phyloP scores from a whole-genome alignment of 2,797 vertebrate genomes.

The Dendrocincla tyrannina region DNA sequence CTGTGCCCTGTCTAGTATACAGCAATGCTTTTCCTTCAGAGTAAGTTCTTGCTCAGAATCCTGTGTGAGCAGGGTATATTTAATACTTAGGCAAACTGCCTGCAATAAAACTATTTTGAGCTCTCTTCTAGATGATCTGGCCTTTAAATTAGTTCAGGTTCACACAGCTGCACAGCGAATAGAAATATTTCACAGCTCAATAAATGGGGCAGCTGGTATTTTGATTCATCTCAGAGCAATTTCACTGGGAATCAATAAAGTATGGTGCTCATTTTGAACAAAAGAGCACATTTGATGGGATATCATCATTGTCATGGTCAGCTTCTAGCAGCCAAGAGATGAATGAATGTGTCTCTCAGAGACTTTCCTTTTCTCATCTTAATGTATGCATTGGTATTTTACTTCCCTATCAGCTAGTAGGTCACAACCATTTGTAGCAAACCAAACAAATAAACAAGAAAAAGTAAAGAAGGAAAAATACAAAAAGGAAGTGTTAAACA shows the following conservation, averaged over 20 bases:
- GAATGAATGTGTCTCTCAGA: background rate
- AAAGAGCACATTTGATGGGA: constrained; percentile 13
- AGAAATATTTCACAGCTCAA: constrained; percentile 43
- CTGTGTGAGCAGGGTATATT: background rate
- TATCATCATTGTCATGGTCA: constrained; percentile 18
- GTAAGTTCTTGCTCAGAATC: background rate
- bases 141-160: constrained; percentile 56
- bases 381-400: background rate
- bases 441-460: background rate
- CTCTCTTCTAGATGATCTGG: constrained; percentile 37
- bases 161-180: constrained; percentile 22
- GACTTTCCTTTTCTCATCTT: constrained; percentile 28
- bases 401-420: background rate
- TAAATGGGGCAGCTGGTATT: constrained; percentile 47
- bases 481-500: background rate
- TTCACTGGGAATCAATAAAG: constrained; percentile 44
- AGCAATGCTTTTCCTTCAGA: background rate
- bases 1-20: background rate
- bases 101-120: constrained; percentile 48
- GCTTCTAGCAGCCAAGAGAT: constrained; percentile 35
- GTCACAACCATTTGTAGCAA: background rate
- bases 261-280: constrained; percentile 45
- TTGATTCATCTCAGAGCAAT: constrained; percentile 42
- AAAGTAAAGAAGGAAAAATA: background rate
- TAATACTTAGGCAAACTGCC: constrained; percentile 46